Base-by-base conservation (phyloP, 1,140 invertebrate genomes). In the Plutomurus gul region DNA sequence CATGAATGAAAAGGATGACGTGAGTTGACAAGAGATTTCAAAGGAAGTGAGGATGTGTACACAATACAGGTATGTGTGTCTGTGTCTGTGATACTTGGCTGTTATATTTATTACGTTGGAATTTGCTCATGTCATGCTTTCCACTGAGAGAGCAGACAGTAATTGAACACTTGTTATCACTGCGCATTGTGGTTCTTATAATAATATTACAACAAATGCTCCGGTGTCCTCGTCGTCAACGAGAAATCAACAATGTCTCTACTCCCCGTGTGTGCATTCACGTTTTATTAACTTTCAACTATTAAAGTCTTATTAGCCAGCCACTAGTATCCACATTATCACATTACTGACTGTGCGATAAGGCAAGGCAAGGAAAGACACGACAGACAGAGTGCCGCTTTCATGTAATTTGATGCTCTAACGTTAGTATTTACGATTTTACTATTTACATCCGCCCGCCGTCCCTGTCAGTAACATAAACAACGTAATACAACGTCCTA, bases 81-180 rank as follows among this genome's bases (percentile, higher is more conserved):
- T 20, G n/a, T 18, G 20, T 22, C n/a, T 47, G 3, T 4, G n/a
- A 43, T 46, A 13, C 1, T 60, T 78, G 40, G 22, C 47, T 37
- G 76, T 11, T 72, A 78, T n/a, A 47, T 51, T 37, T 40, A 47
- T 39, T 76, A 73, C 51, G 36, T n/a, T 30, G 7, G 60, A 75
- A 76, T 76, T 75, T 65, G 25, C 30, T 76, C 25, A 46, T 56
- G 20, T 33, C 37, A 60, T 78, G 49, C 56, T 65, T 65, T 65
- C 56, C 56, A 33, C 56, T 65, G 56, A 36, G 56, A 5, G 27
- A 43, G 11, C 39, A 43, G 39, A 65, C 27, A 33, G 56, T 65
- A 65, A 65, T 65, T 65, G 25, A 65, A 65, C 56, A 65, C 56
- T 65, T 65, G 30, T 36, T 33, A 7, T 33, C n/a, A 30, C 22